phyloP scores from a whole-genome alignment of 2,888 invertebrate species.

The Papilio gigon region DNA sequence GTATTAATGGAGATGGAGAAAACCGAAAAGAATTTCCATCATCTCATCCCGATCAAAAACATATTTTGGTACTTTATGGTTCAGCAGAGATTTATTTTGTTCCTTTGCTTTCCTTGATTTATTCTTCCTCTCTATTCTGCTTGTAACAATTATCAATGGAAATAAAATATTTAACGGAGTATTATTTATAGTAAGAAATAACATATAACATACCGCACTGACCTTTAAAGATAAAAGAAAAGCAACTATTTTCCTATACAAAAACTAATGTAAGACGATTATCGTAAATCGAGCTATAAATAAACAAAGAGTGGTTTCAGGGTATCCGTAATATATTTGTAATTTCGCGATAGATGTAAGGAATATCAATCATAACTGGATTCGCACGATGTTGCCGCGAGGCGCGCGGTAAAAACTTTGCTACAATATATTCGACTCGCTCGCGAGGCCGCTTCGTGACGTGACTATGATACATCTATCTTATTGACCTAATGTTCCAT shows the following conservation, averaged over 20 bases:
- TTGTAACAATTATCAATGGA: not conserved
- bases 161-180: not conserved
- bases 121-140: not conserved
- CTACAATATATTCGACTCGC: constrained; percentile 20
- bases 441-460: constrained; percentile 26
- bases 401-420: constrained; percentile 16
- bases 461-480: constrained; percentile 32
- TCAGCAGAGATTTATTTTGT: too few species aligned
- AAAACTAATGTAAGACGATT: constrained; percentile 3
- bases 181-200: not conserved
- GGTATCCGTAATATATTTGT: constrained; percentile 22
- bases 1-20: too few species aligned
- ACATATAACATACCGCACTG: not conserved
- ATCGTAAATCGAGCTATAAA: constrained; percentile 12
- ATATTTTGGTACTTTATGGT: too few species aligned
- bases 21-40: too few species aligned
- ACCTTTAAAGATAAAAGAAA: not conserved
- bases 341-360: constrained; percentile 4
- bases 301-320: not conserved
- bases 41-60: too few species aligned
- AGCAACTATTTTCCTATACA: not conserved
- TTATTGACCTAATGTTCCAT: constrained; percentile 22
- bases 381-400: constrained; percentile 21
- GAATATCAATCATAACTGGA: constrained; percentile 25
- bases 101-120: too few species aligned